Percentiles rank a stretch among this genome's conserved stretches.
These are phyloP conservation scores for Dolichallabes microphthalmus DNA, from an alignment of 2,113 vertebrate species.

Conservation along the genomic window DNA sequence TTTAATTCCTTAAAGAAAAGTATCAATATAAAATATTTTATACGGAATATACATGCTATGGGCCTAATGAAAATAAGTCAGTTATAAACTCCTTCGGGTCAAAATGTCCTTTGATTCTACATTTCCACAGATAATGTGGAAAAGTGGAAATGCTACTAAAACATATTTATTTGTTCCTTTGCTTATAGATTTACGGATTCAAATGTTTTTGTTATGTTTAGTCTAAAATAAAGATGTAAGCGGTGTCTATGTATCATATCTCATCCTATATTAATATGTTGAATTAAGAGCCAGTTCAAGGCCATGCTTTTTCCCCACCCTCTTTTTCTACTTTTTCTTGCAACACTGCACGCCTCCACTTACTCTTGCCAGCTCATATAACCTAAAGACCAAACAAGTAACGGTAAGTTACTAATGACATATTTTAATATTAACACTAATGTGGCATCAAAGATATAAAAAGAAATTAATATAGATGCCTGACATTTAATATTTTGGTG, in stretches of 20 bases:
- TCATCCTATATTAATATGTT: neutral
- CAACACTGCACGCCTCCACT: neutral
- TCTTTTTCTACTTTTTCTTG: constrained; percentile 36
- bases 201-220: neutral
- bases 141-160: neutral
- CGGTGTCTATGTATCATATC: neutral
- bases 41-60: neutral
- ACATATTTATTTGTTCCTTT: neutral
- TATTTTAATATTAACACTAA: neutral
- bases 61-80: neutral
- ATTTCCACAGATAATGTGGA: neutral
- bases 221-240: neutral
- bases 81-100: neutral
- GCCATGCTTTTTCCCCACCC: constrained; percentile 1
- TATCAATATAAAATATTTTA: neutral
- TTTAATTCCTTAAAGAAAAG: neutral
- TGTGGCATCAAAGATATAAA: neutral
- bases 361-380: neutral
- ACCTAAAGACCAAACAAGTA: constrained; percentile 4
- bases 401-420: constrained; percentile 28
- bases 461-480: neutral
- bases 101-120: neutral
- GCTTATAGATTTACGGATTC: neutral
- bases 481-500: neutral
- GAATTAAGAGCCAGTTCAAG: neutral